Evolutionary conservation across 2,113 vertebrate genomes (phyloP).

Genomic region (Pica pica): DNA sequence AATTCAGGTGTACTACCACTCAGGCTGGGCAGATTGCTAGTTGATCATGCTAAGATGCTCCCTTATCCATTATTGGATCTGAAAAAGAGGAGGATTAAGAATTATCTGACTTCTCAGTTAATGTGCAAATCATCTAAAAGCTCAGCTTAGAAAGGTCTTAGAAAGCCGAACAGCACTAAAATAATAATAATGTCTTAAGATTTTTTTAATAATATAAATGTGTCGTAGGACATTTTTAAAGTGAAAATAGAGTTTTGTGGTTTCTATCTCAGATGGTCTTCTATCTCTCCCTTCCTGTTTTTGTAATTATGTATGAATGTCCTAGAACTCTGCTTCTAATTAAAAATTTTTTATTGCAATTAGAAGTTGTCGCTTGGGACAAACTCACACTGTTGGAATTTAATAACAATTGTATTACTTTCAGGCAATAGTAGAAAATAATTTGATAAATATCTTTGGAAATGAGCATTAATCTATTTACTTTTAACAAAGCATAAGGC

Average conservation of each 20-base stretch:
- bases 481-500: constrained; percentile 3
- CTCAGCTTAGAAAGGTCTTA: constrained; percentile 70
- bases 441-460: constrained; percentile 31
- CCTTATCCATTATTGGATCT: constrained; percentile 93
- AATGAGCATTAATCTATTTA: not conserved
- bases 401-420: constrained; percentile 38
- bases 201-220: constrained; percentile 56
- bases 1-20: constrained; percentile 81
- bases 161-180: constrained; percentile 62
- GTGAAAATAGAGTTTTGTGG: not conserved
- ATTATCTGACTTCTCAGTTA: constrained; percentile 91
- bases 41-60: constrained; percentile 87
- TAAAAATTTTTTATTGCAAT: constrained; percentile 3
- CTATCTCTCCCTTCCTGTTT: not conserved
- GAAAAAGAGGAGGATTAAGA: constrained; percentile 92
- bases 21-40: constrained; percentile 87
- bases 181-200: constrained; percentile 61
- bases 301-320: constrained; percentile 7
- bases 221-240: constrained; percentile 7
- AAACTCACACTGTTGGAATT: constrained; percentile 55
- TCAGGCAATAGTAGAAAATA: constrained; percentile 41
- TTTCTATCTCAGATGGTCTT: not conserved
- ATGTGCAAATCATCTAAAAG: constrained; percentile 91
- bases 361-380: constrained; percentile 52
- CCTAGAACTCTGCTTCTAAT: not conserved